Evolutionary conservation across 2,888 invertebrate species (phyloP), one percentile per base, ranked within the genome.

Genomic region (Pegoplata infirma): DNA sequence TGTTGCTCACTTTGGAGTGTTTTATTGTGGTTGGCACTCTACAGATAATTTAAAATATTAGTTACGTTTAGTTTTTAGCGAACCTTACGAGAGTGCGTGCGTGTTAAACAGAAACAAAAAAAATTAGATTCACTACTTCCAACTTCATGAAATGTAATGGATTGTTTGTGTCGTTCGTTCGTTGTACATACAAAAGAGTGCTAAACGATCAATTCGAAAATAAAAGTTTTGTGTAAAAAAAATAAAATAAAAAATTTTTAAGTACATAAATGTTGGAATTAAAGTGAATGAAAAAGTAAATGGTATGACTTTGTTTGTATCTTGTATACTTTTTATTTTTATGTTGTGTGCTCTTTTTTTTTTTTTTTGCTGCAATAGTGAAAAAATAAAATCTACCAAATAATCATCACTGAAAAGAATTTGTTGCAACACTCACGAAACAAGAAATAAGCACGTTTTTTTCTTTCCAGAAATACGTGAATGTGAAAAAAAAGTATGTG

Each of bases 1-100:
- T 68, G 32, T 40, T 40, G 51, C 53, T 55, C 17, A 28, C 28
- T 28, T 8, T 28, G 16, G 49, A 40, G 36, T 53, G n/a, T n/a
- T n/a, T 19, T 46, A 28, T 25, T 66, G 53, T 32, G 53, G 44
- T 55, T 46, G 36, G 36, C 21, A 12, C 79, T 79, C 79, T 53
- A 66, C 59, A 63, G 51, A 79, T 56, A 71, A 56, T 61, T 71
- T 75, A 6, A 75, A 75, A 75, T 72, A 75, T 67, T 58, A 67
- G 67, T 79, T 51, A 63, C 63, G 71, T 75, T 79, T 72, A 79
- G 79, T 79, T 75, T 75, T 75, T 72, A 75, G 67, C 71, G 71
- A 79, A 79, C 79, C 75, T 75, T 79, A 28, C 51, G 61, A 61
- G 66, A 74, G 75, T 74, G 74, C 75, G 75, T 79, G 79, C 67